These are phyloP conservation scores for Theodoxus fluviatilis DNA, from an alignment of 2,888 invertebrate species.

Conservation along the genomic window DNA sequence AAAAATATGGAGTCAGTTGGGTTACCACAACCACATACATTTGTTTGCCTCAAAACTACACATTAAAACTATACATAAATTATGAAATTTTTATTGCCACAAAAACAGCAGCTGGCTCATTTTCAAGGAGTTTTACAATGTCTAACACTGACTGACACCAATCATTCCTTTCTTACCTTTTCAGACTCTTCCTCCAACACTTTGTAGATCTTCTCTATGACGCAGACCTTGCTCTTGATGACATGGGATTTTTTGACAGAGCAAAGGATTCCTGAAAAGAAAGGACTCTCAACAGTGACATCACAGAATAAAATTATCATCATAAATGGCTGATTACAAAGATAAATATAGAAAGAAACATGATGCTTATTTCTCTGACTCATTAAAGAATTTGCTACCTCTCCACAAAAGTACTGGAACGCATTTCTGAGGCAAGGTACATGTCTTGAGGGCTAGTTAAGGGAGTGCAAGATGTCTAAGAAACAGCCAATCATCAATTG, in stretches of 20 bases:
- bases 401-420: too few relatives aligned
- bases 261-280: constrained; percentile 45
- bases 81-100: too few relatives aligned
- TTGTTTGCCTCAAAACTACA: neutral
- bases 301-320: neutral
- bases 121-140: neutral
- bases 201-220: constrained; percentile 43
- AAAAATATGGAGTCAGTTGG: too few relatives aligned
- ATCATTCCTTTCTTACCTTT: constrained; percentile 36
- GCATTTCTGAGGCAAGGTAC: too few relatives aligned
- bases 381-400: too few relatives aligned
- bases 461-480: too few relatives aligned
- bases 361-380: too few relatives aligned
- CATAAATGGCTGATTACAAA: neutral
- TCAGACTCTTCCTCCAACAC: constrained; percentile 38
- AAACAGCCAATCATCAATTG: too few relatives aligned
- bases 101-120: too few relatives aligned
- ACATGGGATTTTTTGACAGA: constrained; percentile 47
- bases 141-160: neutral
- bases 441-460: too few relatives aligned
- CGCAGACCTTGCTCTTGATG: constrained; percentile 42
- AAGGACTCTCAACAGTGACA: neutral
- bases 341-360: too few relatives aligned
- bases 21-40: neutral
- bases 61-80: neutral